A percentile compares a stretch with the other conserved stretches of the same genome.
These are phyloP conservation scores for Catostomus latipinnis DNA, from an alignment of 2,797 vertebrate species.

Conservation along the genomic window DNA sequence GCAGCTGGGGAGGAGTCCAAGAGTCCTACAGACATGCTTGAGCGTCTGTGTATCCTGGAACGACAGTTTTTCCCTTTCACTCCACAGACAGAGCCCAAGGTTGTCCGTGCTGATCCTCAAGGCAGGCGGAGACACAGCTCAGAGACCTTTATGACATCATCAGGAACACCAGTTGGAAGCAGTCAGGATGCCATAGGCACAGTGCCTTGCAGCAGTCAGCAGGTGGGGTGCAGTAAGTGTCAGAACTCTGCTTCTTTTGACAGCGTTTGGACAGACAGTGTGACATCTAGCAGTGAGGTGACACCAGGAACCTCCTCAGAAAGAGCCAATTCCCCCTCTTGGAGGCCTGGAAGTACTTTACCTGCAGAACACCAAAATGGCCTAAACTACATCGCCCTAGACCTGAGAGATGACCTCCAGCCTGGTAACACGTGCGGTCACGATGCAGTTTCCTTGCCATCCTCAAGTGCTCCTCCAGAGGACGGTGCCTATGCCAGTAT, in stretches of 20 bases:
- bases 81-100: constrained; percentile 85
- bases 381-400: constrained; percentile 93
- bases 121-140: constrained; percentile 89
- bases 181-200: constrained; percentile 56
- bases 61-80: constrained; percentile 77
- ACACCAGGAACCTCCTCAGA: constrained; percentile 43
- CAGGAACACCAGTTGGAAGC: constrained; percentile 65
- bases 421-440: constrained; percentile 57
- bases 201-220: constrained; percentile 79
- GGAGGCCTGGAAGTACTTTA: constrained; percentile 82
- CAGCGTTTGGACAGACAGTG: constrained; percentile 86
- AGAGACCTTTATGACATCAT: constrained; percentile 85
- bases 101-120: constrained; percentile 88
- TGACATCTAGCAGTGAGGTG: constrained; percentile 52
- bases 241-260: constrained; percentile 87
- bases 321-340: constrained; percentile 4
- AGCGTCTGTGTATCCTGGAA: constrained; percentile 89
- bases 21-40: constrained; percentile 83
- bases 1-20: constrained; percentile 68
- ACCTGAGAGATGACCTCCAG: constrained; percentile 81
- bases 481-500: constrained; percentile 92
- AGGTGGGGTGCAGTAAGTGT: constrained; percentile 82
- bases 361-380: constrained; percentile 89
- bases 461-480: constrained; percentile 73
- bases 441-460: constrained; percentile 51